Evolutionary conservation across 1,140 invertebrate species (phyloP).

Genomic region (Delia radicum): DNA sequence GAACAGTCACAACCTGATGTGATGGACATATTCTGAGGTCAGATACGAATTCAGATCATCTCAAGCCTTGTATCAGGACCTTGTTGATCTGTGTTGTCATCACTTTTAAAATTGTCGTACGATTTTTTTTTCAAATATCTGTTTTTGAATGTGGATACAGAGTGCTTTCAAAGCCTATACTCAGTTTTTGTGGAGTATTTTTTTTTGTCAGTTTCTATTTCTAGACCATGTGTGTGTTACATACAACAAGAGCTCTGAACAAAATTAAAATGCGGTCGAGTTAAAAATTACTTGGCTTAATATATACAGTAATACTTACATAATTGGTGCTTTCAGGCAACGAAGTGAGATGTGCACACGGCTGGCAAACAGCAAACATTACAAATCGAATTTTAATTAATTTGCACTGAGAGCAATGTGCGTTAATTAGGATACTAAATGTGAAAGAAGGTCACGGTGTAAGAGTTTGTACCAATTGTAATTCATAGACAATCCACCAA

Average conservation of each 20-base stretch:
- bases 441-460: background rate
- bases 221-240: too few relatives aligned
- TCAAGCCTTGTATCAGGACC: too few relatives aligned
- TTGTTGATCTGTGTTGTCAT: too few relatives aligned
- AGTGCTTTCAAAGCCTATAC: too few relatives aligned
- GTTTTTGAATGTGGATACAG: too few relatives aligned
- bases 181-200: too few relatives aligned
- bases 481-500: background rate
- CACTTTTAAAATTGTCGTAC: too few relatives aligned
- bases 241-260: background rate
- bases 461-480: background rate
- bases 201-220: too few relatives aligned
- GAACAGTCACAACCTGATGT: too few relatives aligned
- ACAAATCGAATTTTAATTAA: constrained; percentile 15
- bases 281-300: background rate
- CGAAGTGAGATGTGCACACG: background rate
- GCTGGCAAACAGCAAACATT: background rate
- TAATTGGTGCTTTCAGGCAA: background rate
- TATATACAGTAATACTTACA: background rate
- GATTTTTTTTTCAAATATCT: too few relatives aligned
- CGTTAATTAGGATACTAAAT: constrained; percentile 8
- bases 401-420: background rate
- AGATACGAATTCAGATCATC: too few relatives aligned
- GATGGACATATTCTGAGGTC: too few relatives aligned
- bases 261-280: background rate